phyloP scores from a whole-genome alignment of 2,797 vertebrate genomes.

The Paedocypris micromegethes region DNA sequence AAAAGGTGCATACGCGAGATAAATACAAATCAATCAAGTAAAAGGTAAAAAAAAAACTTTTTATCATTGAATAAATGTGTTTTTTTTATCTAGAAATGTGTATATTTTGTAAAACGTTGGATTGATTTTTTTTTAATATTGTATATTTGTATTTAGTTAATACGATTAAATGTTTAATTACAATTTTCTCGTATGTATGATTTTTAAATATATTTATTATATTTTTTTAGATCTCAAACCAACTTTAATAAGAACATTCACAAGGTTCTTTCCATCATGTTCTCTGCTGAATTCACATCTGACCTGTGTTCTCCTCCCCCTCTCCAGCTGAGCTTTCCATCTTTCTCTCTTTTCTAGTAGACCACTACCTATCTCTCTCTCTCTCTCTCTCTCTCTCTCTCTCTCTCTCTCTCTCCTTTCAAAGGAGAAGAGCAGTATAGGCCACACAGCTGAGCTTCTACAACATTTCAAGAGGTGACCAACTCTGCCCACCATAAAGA shows the following conservation, averaged over 20 bases:
- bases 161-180: too few relatives aligned
- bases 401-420: conserved; percentile 38
- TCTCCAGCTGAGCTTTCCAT: conserved; percentile 18
- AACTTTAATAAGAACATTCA: conserved; percentile 5
- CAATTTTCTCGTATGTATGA: too few relatives aligned
- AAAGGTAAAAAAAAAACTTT: too few relatives aligned
- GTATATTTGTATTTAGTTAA: too few relatives aligned
- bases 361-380: conserved; percentile 1
- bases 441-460: conserved; percentile 60
- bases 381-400: conserved; percentile 27
- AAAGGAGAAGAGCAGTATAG: conserved; percentile 58
- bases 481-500: conserved; percentile 45
- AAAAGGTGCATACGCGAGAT: too few relatives aligned
- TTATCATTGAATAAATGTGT: too few relatives aligned
- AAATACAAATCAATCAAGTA: too few relatives aligned
- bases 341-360: conserved; percentile 1
- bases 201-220: too few relatives aligned
- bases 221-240: not conserved
- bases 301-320: conserved; percentile 27
- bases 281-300: conserved; percentile 19
- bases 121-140: too few relatives aligned
- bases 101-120: too few relatives aligned
- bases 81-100: too few relatives aligned
- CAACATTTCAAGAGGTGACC: conserved; percentile 52
- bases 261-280: conserved; percentile 5